Base-by-base conservation (phyloP, 1,140 invertebrate genomes). In the Hycleus phaleratus region DNA sequence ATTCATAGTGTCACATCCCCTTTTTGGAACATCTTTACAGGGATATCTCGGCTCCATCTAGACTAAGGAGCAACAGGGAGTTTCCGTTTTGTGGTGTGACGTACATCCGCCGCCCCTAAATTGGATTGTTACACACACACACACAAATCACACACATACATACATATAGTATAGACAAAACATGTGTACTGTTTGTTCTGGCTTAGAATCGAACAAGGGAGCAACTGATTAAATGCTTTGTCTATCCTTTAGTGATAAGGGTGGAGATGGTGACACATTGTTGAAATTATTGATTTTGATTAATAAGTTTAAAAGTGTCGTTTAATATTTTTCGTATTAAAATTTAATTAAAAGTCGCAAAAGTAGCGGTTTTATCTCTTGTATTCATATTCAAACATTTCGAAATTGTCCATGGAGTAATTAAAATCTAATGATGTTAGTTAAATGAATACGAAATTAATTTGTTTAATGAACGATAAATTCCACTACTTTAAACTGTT, bases 161-260 rank as follows among this genome's bases (percentile, higher is more conserved):
- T 7, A 32, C 32, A 32, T 32, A 32, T 2, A 32, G 7, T 2
- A 32, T 32, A 32, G 4, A 32, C 7, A 18, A 18, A 18, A 32
- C 7, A 32, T 7, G 7, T 32, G 7, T 5, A 32, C 32, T 32
- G 32, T 32, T 32, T 32, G 32, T 5, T 18, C 32, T 32, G 7
- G 32, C 1, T 32, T 32, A 7, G 45, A 53, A 53, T 53, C 45
- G 46, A 53, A 38, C 32, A 32, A 5, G 32, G 32, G 32, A 7
- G 1, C 51, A 45, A 46, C 46, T 53, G 51, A 53, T 53, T 53
- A 45, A 45, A 53, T 46, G 42, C 32, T 53, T 53, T 45, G 40
- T 45, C 43, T 53, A 53, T 53, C 39, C 26, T 49, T 38, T 26
- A 46, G 43, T 32, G 32, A 32, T 7, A 32, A 32, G 32, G 32